These are phyloP conservation scores for Sinonovacula constricta DNA, from an alignment of 1,140 invertebrate genomes.

Conservation along the genomic window DNA sequence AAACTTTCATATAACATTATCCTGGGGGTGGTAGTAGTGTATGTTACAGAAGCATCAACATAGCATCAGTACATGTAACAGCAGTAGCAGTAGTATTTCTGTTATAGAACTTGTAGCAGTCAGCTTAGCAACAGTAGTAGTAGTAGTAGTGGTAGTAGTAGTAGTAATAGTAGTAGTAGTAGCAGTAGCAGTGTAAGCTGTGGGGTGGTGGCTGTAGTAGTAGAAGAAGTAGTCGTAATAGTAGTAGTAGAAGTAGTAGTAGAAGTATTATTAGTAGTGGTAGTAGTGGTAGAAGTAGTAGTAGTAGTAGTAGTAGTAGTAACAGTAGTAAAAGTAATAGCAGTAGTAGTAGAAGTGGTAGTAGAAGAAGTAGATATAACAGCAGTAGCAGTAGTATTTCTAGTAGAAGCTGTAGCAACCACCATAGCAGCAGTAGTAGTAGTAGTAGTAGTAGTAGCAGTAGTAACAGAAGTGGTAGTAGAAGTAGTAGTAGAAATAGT, in stretches of 20 bases:
- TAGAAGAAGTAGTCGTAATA: too few relatives aligned
- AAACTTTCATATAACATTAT: too few relatives aligned
- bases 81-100: not conserved
- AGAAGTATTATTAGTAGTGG: not conserved
- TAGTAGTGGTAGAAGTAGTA: too few relatives aligned
- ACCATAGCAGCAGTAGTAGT: not conserved
- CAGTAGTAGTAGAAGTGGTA: too few relatives aligned
- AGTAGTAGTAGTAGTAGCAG: not conserved
- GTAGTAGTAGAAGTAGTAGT: too few relatives aligned
- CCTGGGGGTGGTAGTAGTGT: too few relatives aligned
- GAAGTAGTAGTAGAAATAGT: too few relatives aligned
- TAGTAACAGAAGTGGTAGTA: too few relatives aligned
- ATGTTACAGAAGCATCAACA: too few relatives aligned
- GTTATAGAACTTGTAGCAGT: not conserved
- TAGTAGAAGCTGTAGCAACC: not conserved
- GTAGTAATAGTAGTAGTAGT: constrained; percentile 4
- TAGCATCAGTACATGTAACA: too few relatives aligned
- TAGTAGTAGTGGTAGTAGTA: constrained; percentile 4
- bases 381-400: not conserved
- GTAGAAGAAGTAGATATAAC: too few relatives aligned
- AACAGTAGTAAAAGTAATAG: too few relatives aligned
- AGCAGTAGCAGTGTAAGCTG: not conserved
- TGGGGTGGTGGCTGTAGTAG: constrained; percentile 1
- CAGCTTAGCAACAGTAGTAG: not conserved
- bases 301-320: constrained; percentile 4